phyloP scores from a whole-genome alignment of 2,113 vertebrate species.

The Alexandromys fortis region DNA sequence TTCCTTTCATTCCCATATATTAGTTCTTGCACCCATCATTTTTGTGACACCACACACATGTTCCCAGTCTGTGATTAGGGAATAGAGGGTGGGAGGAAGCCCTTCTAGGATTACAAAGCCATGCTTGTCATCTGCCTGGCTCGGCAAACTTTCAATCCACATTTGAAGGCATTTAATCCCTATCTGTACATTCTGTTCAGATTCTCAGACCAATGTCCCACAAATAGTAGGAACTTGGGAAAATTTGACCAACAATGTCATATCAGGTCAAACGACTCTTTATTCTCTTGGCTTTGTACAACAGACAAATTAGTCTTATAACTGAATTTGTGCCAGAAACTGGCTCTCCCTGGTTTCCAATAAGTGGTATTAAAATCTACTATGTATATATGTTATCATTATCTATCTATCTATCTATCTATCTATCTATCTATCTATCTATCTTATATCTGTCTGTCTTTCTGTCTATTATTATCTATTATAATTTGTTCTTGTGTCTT shows the following conservation, averaged over 20 bases:
- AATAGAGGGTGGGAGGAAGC: background rate
- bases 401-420: background rate
- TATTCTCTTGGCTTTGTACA: slow-evolving; percentile 31
- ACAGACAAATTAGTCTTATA: background rate
- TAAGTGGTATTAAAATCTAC: background rate
- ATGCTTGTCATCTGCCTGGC: slow-evolving; percentile 56
- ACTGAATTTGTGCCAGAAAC: background rate
- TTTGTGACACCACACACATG: slow-evolving; percentile 68
- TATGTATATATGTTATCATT: background rate
- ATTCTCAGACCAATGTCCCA: slow-evolving; percentile 4
- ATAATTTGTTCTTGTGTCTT: background rate
- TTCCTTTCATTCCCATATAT: slow-evolving; percentile 58
- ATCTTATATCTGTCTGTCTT: too few species aligned
- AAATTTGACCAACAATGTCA: background rate
- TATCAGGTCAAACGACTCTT: background rate
- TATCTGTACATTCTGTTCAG: slow-evolving; percentile 35
- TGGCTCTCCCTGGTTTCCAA: background rate
- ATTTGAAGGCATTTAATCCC: slow-evolving; percentile 51
- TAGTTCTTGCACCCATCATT: slow-evolving; percentile 65
- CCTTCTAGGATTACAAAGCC: slow-evolving; percentile 71
- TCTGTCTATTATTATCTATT: background rate
- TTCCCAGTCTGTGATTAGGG: slow-evolving; percentile 69
- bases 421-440: too few species aligned
- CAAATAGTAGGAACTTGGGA: slow-evolving; percentile 42
- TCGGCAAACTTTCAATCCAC: slow-evolving; percentile 58